Evolutionary conservation across 2,888 invertebrate species (phyloP).

Genomic region (Macrosiphum euphorbiae): DNA sequence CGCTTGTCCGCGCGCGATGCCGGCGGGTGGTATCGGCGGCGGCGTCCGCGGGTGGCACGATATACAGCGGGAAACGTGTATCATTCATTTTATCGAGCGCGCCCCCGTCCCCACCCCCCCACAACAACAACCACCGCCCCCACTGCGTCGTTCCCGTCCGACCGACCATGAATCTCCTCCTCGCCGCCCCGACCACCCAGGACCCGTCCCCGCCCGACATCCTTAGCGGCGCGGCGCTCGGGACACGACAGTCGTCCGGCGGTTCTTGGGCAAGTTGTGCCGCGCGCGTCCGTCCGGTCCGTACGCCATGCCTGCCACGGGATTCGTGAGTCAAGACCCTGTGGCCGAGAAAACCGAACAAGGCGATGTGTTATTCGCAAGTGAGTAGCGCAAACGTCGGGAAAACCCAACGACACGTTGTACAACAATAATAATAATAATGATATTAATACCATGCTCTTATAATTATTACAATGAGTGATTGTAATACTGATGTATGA

Average conservation of each 20-base stretch:
- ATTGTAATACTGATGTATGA: too few species aligned
- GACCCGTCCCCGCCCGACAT: neutral
- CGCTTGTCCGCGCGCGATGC: conserved; percentile 13
- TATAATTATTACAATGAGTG: neutral
- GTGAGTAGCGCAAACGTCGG: conserved; percentile 18
- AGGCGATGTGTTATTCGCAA: neutral
- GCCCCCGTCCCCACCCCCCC: neutral
- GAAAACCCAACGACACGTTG: neutral
- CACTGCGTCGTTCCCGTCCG: neutral
- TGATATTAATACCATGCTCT: neutral
- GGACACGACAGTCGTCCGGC: conserved; percentile 33
- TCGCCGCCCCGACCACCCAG: neutral
- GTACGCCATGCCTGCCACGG: conserved; percentile 53
- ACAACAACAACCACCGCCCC: neutral
- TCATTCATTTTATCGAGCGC: conserved; percentile 63
- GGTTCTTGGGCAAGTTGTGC: conserved; percentile 15
- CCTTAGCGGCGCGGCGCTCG: neutral
- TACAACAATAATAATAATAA: neutral
- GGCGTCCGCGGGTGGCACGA: neutral
- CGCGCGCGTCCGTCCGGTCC: conserved; percentile 7
- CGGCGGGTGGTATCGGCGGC: neutral
- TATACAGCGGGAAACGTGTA: conserved; percentile 10
- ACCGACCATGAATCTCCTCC: neutral
- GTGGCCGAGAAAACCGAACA: conserved; percentile 49
- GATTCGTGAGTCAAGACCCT: conserved; percentile 37